phyloP scores from a whole-genome alignment of 2,888 invertebrate species.

The Callyntrura sp. region DNA sequence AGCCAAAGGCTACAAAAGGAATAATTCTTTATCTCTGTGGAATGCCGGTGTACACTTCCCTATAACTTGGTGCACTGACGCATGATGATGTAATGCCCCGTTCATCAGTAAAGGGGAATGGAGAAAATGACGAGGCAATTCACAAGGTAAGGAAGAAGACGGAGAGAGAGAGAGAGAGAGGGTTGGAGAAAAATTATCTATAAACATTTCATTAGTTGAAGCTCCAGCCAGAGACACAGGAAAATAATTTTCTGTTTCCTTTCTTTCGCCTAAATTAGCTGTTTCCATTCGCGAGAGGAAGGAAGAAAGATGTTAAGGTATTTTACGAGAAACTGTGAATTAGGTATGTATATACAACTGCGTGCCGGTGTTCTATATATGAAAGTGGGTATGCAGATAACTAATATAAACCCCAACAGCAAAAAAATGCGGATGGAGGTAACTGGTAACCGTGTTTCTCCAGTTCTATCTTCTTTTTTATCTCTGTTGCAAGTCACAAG shows the following conservation, averaged over 20 bases:
- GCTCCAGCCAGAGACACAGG: slow-evolving; percentile 22
- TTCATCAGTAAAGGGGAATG: neutral
- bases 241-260: neutral
- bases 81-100: neutral
- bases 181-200: neutral
- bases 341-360: no score
- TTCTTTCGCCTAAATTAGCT: slow-evolving; percentile 8
- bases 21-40: slow-evolving; percentile 7
- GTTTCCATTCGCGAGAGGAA: neutral
- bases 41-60: neutral
- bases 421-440: neutral
- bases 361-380: neutral
- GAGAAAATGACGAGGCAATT: neutral
- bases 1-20: slow-evolving; percentile 37
- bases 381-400: no score
- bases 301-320: neutral
- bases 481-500: neutral
- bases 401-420: no score
- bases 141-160: neutral
- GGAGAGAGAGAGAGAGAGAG: neutral
- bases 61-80: neutral
- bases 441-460: neutral
- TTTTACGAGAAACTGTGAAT: no score
- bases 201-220: slow-evolving; percentile 52
- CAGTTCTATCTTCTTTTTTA: neutral